Percentiles rank a stretch among this genome's conserved stretches.
Evolutionary conservation across 2,797 vertebrate species (phyloP).

Genomic region (Lycodopsis pacificus): DNA sequence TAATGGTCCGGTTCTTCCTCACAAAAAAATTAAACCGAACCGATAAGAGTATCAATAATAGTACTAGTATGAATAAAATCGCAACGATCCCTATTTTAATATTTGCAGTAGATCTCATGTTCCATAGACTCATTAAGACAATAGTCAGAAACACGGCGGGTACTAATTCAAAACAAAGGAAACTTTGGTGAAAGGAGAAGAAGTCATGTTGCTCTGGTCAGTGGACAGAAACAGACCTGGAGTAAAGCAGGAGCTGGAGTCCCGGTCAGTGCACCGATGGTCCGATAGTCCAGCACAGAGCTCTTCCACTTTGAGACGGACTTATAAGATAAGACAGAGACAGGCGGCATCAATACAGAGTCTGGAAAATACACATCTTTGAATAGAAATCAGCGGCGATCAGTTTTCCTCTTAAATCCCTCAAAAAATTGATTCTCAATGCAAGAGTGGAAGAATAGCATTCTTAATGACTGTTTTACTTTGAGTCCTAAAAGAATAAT

Average conservation of each 20-base stretch:
- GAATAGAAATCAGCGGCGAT: background rate
- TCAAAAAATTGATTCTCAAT: background rate
- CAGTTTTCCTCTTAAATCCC: background rate
- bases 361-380: background rate
- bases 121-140: background rate
- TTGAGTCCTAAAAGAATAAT: background rate
- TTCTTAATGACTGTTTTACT: background rate
- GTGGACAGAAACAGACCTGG: slow-evolving; percentile 8
- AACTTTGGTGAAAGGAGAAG: background rate
- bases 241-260: background rate
- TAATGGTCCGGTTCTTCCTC: too few relatives aligned
- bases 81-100: background rate
- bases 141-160: background rate
- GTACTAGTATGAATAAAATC: too few relatives aligned
- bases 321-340: background rate
- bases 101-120: background rate
- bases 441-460: background rate
- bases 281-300: too few relatives aligned
- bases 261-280: background rate
- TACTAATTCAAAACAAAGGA: background rate
- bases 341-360: background rate
- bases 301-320: background rate
- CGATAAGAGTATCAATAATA: too few relatives aligned
- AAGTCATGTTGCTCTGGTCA: background rate
- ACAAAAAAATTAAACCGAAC: too few relatives aligned